Conservation (phyloP, 1,140 invertebrate species). For the Drosophila nigrodunni region DNA sequence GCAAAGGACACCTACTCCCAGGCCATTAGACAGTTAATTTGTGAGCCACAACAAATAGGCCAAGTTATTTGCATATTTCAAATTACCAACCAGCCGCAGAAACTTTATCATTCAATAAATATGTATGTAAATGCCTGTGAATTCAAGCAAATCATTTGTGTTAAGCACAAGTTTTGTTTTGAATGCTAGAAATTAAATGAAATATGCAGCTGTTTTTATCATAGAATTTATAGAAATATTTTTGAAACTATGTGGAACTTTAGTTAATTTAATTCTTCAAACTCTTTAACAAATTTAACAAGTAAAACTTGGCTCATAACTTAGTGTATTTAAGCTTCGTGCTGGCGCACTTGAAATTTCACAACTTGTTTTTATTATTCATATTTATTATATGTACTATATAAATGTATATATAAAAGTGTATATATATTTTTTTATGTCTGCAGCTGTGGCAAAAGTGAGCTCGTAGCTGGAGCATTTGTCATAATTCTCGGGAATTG, state of each 20-base stretch:
- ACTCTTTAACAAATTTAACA: too few species aligned
- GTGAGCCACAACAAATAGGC: slow-evolving; percentile 20
- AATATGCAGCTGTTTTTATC: slow-evolving; percentile 17
- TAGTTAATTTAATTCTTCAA: too few species aligned
- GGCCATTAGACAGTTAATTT: slow-evolving; percentile 21
- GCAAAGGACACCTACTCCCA: neutral
- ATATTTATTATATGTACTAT: slow-evolving; percentile 4
- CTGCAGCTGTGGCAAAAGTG: slow-evolving; percentile 53
- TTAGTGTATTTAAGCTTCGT: neutral
- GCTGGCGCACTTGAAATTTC: neutral
- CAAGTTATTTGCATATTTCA: slow-evolving; percentile 45
- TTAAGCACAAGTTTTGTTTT: slow-evolving; percentile 22
- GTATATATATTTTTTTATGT: slow-evolving; percentile 47
- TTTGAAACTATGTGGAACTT: too few species aligned
- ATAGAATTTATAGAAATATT: too few species aligned
- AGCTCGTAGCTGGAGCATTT: slow-evolving; percentile 36
- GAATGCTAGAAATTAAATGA: slow-evolving; percentile 20
- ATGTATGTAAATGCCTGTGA: slow-evolving; percentile 3
- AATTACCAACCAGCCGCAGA: slow-evolving; percentile 33
- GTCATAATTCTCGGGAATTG: slow-evolving; percentile 66
- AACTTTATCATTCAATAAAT: slow-evolving; percentile 33
- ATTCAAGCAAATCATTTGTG: slow-evolving; percentile 38
- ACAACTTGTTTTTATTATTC: slow-evolving; percentile 8
- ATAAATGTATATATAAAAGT: too few species aligned
- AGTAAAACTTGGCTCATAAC: too few species aligned